phyloP scores from a whole-genome alignment of 1,140 invertebrate genomes.

The Catajapyx aquilonaris region DNA sequence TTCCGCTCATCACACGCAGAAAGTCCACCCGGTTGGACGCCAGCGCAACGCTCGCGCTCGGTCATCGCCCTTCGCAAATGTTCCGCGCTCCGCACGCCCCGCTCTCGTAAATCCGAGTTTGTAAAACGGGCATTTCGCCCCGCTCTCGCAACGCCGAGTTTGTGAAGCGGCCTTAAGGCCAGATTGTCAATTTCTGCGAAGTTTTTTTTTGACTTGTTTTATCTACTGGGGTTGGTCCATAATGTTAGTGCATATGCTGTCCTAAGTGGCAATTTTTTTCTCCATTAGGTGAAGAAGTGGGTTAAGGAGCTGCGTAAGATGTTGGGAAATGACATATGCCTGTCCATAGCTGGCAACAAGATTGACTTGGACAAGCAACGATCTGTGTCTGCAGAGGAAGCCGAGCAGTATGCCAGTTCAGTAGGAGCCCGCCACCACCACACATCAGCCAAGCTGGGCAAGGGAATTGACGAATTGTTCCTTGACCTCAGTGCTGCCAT shows the following conservation, averaged over 20 bases:
- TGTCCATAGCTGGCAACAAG: slow-evolving; percentile 95
- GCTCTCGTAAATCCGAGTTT: no score
- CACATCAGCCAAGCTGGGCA: slow-evolving; percentile 86
- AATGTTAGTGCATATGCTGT: neutral
- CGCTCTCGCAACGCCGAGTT: no score
- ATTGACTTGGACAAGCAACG: slow-evolving; percentile 83
- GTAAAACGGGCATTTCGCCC: no score
- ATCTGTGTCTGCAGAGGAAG: slow-evolving; percentile 60
- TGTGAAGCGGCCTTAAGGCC: no score
- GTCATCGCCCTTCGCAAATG: no score
- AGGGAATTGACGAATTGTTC: slow-evolving; percentile 85
- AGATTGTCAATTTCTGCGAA: no score
- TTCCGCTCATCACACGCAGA: no score
- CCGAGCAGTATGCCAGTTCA: slow-evolving; percentile 71
- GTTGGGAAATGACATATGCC: slow-evolving; percentile 74
- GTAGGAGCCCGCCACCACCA: slow-evolving; percentile 88
- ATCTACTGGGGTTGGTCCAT: no score
- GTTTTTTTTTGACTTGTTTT: neutral
- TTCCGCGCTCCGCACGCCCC: no score
- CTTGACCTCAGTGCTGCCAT: slow-evolving; percentile 54
- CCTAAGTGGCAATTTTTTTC: slow-evolving; percentile 9
- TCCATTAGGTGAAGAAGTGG: slow-evolving; percentile 82
- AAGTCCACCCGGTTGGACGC: no score
- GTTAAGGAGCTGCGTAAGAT: slow-evolving; percentile 94
- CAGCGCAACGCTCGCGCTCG: no score